These are phyloP conservation scores for Antechinus flavipes DNA, from an alignment of 2,113 vertebrate genomes.

Conservation along the genomic window DNA sequence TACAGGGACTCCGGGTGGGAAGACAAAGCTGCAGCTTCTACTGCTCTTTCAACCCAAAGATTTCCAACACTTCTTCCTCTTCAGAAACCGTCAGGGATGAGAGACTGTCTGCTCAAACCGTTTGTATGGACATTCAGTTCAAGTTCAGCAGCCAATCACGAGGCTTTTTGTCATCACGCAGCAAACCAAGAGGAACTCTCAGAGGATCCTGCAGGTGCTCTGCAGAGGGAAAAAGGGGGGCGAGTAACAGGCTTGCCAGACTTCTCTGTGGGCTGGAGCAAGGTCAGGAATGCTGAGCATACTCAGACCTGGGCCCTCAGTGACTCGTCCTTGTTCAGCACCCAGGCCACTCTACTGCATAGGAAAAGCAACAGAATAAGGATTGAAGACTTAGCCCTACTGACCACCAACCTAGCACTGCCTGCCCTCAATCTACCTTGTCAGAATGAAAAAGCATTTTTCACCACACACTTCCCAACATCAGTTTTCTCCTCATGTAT, in stretches of 20 bases:
- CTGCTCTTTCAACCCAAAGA: neutral
- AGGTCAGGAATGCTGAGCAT: neutral
- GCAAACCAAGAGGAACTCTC: neutral
- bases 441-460: neutral
- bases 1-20: neutral
- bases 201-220: neutral
- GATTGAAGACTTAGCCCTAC: neutral
- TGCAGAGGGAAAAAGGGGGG: neutral
- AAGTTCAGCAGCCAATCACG: neutral
- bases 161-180: neutral
- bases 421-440: neutral
- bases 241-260: neutral
- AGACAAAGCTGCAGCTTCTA: neutral
- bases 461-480: neutral
- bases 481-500: constrained; percentile 6
- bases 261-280: neutral
- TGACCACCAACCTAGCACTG: constrained; percentile 12
- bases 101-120: neutral
- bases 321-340: neutral
- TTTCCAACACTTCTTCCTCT: neutral
- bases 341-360: neutral
- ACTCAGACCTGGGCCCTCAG: neutral
- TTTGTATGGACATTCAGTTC: neutral
- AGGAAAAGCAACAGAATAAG: neutral
- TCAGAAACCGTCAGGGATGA: neutral